These are phyloP conservation scores for Clinocottus analis DNA, from an alignment of 2,113 vertebrate species.

Conservation along the genomic window DNA sequence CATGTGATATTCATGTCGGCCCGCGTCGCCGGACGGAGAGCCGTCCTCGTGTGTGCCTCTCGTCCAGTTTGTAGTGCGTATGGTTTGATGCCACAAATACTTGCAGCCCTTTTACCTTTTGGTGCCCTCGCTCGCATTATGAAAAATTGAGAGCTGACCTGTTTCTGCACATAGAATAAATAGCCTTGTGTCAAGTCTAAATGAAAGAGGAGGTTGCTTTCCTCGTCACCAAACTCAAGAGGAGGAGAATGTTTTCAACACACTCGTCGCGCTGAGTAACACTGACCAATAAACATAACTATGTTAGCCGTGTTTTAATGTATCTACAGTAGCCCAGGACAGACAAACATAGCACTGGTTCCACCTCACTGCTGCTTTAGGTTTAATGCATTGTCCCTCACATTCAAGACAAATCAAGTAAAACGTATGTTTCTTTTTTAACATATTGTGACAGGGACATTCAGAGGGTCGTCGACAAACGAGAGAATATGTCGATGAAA, in stretches of 20 bases:
- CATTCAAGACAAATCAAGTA: not conserved
- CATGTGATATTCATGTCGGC: not conserved
- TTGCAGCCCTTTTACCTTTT: not conserved
- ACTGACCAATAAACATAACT: too few relatives aligned
- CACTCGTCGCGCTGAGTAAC: not conserved
- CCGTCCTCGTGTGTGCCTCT: not conserved
- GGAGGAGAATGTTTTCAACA: not conserved
- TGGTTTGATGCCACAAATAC: slow-evolving; percentile 26
- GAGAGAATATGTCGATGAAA: not conserved
- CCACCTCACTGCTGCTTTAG: too few relatives aligned
- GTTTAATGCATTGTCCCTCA: too few relatives aligned
- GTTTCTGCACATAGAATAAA: not conserved
- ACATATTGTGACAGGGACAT: not conserved
- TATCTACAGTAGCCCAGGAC: not conserved
- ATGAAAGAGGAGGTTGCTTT: not conserved
- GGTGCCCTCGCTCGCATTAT: not conserved
- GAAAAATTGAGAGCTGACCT: not conserved
- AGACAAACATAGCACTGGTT: not conserved
- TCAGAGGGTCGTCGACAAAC: not conserved
- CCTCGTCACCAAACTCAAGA: not conserved
- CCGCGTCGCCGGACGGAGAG: not conserved
- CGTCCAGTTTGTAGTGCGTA: not conserved
- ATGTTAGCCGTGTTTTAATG: too few relatives aligned
- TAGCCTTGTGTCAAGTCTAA: not conserved
- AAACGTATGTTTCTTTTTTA: not conserved